Evolutionary conservation across 2,113 vertebrate genomes (phyloP).

Genomic region (Alces alces): DNA sequence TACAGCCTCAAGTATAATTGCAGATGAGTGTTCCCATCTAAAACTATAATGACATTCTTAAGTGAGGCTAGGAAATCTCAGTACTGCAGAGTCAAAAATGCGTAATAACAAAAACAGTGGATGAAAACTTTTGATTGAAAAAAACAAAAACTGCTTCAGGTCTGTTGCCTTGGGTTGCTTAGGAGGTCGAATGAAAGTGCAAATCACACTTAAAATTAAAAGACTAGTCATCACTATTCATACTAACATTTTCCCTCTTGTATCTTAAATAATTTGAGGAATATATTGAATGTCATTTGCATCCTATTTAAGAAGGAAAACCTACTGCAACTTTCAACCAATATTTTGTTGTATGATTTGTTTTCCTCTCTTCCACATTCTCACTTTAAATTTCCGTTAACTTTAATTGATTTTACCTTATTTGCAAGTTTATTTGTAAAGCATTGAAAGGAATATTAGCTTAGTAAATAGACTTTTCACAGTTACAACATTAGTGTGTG

Average conservation of each 20-base stretch:
- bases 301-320: slow-evolving; percentile 15
- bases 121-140: background rate
- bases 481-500: background rate
- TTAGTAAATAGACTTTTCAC: slow-evolving; percentile 23
- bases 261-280: slow-evolving; percentile 10
- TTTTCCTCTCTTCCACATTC: background rate
- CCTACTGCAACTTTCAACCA: background rate
- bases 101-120: background rate
- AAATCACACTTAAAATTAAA: background rate
- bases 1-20: background rate
- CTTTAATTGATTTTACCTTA: slow-evolving; percentile 59
- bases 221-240: background rate
- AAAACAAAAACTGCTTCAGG: background rate
- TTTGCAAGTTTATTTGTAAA: slow-evolving; percentile 56
- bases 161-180: background rate
- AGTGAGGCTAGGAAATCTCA: background rate
- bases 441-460: background rate
- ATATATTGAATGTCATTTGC: slow-evolving; percentile 26
- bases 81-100: background rate
- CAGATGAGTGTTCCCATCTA: no score
- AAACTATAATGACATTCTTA: background rate
- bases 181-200: background rate
- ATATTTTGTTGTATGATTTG: background rate
- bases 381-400: slow-evolving; percentile 36
- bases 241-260: background rate